Conservation (phyloP, 2,113 vertebrate species). For the Himantopus leucocephalus region DNA sequence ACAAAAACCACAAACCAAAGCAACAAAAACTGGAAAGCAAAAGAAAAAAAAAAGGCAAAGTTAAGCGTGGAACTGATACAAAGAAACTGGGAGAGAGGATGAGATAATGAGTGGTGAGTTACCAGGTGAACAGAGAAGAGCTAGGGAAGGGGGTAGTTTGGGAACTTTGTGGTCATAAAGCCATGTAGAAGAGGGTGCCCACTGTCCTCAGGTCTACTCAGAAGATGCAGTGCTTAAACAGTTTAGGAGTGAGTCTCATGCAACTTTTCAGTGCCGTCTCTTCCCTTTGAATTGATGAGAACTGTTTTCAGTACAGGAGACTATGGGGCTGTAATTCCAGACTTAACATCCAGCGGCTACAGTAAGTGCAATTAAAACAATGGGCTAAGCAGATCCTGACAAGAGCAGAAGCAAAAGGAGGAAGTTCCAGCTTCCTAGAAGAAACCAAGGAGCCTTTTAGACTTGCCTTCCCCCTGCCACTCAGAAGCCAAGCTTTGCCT, state of each 20-base stretch:
- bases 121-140: background rate
- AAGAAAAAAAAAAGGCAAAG: background rate
- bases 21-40: background rate
- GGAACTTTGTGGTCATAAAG: background rate
- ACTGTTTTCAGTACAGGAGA: background rate
- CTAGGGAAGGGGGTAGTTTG: background rate
- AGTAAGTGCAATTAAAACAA: background rate
- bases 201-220: background rate
- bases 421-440: background rate
- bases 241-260: background rate
- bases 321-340: background rate
- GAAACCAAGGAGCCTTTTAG: background rate
- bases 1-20: background rate
- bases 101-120: background rate
- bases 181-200: background rate
- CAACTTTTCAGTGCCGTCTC: background rate
- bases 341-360: background rate
- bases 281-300: background rate
- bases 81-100: background rate
- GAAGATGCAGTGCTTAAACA: background rate
- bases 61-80: background rate
- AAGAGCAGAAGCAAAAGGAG: background rate
- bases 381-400: background rate
- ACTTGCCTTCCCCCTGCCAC: background rate
- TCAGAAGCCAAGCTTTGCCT: background rate